Percentiles rank a stretch among this genome's conserved stretches.
These are phyloP conservation scores for Incurvaria masculella DNA, from an alignment of 2,888 invertebrate species.

Conservation along the genomic window DNA sequence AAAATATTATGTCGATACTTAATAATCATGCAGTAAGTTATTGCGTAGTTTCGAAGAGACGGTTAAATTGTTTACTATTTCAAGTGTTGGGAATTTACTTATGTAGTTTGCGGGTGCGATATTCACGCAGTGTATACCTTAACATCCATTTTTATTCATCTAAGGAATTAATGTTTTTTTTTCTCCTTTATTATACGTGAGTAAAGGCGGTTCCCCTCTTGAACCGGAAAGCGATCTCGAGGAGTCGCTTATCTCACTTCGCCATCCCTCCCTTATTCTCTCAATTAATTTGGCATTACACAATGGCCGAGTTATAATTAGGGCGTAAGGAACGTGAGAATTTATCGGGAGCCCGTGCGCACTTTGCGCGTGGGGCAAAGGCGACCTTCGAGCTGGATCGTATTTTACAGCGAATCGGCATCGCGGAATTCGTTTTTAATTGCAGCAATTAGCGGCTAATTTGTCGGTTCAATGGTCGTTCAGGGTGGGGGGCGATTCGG, in stretches of 20 bases:
- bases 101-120: no score
- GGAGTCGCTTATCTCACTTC: neutral
- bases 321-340: neutral
- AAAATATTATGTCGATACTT: no score
- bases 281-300: neutral
- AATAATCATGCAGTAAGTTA: no score
- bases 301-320: neutral
- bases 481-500: no score
- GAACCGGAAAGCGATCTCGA: neutral
- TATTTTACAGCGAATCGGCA: neutral
- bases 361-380: neutral
- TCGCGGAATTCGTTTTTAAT: neutral
- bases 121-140: no score
- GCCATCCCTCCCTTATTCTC: neutral
- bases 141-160: no score
- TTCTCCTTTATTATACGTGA: no score
- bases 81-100: no score
- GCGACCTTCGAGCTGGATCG: neutral
- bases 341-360: neutral
- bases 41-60: no score
- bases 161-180: no score
- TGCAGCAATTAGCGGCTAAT: neutral
- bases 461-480: neutral
- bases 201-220: no score
- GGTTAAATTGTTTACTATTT: no score